A percentile compares a stretch with the other conserved stretches of the same genome.
Evolutionary conservation across 1,140 invertebrate genomes (phyloP).

Genomic region (Formica exsecta): DNA sequence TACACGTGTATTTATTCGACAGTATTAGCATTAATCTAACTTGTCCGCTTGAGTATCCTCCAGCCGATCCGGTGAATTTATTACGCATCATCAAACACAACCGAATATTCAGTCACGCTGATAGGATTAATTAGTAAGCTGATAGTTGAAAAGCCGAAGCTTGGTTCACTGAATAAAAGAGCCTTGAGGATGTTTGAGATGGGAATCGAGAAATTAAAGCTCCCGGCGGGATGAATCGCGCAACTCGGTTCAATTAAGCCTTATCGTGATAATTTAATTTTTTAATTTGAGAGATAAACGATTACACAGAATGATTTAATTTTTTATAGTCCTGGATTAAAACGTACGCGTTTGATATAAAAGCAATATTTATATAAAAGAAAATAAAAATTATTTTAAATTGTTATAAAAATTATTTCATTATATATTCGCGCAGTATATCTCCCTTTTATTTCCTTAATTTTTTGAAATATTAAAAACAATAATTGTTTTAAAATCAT

Average conservation of each 20-base stretch:
- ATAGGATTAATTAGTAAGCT: constrained; percentile 48
- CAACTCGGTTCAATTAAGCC: neutral
- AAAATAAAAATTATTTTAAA: too few relatives aligned
- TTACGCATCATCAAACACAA: constrained; percentile 21
- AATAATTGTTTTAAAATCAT: neutral
- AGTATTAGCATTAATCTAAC: constrained; percentile 48
- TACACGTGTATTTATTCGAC: neutral
- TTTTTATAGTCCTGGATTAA: neutral
- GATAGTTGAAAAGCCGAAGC: constrained; percentile 46
- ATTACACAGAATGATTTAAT: neutral
- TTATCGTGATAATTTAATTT: constrained; percentile 17
- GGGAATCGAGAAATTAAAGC: constrained; percentile 23
- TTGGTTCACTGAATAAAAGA: constrained; percentile 19
- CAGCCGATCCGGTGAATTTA: constrained; percentile 15
- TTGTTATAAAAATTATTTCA: constrained; percentile 2
- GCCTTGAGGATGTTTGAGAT: constrained; percentile 1
- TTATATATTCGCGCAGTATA: neutral
- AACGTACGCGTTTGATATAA: neutral
- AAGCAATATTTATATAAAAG: neutral
- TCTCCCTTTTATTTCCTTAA: neutral
- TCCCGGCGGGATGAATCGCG: neutral
- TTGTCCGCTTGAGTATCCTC: neutral
- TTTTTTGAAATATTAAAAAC: neutral
- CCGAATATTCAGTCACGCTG: constrained; percentile 26
- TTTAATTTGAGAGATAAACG: neutral